Evolutionary conservation across 2,888 invertebrate genomes (phyloP), one percentile per base, ranked within the genome.

Genomic region (Chromoteleia sp.): DNA sequence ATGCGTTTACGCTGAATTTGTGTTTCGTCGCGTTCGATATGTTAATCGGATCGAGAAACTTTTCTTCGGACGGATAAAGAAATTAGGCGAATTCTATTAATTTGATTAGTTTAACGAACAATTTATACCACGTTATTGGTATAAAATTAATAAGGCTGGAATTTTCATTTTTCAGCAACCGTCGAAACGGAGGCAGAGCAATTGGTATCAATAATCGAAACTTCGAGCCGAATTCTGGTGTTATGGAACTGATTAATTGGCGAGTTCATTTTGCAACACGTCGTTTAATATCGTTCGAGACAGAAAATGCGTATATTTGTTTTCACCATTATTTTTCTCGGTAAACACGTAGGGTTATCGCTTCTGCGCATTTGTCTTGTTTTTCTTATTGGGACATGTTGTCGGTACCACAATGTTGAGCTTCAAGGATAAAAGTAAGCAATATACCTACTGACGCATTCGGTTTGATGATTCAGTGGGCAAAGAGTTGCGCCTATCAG

Each of bases 401-500:
- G 19, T 15, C 36, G 39, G 68, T 17, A 21, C 54, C 43, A 68
- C 43, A 68, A 68, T 52, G 68, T 58, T 45, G 68, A 10, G 12
- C 39, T 59, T 71, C 59, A 71, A 71, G 59, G 59, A 71, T 73
- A 82, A 75, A 70, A 52, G 63, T 65, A 73, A 75, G 43, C 71
- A 68, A 56, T 73, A 81, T 82, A 70, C 77, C 82, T 81, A 50
- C 39, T 56, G 74, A 52, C 43, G 56, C 59, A 61, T 75, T 43
- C 65, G 48, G 12, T 14, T 21, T 58, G 67, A 68, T 84, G 81
- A 85, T 83, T 85, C 83, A 84, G 21, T 59, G 67, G 70, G 73
- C 54, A 84, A 82, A 85, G 84, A 83, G 59, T 30, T 3, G 56
- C 25, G 30, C 8, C n/a, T 48, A 70, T 39, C 59, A 48, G 12